Evolutionary conservation across 2,113 vertebrate species (phyloP).

Genomic region (Lepisosteus osseus): DNA sequence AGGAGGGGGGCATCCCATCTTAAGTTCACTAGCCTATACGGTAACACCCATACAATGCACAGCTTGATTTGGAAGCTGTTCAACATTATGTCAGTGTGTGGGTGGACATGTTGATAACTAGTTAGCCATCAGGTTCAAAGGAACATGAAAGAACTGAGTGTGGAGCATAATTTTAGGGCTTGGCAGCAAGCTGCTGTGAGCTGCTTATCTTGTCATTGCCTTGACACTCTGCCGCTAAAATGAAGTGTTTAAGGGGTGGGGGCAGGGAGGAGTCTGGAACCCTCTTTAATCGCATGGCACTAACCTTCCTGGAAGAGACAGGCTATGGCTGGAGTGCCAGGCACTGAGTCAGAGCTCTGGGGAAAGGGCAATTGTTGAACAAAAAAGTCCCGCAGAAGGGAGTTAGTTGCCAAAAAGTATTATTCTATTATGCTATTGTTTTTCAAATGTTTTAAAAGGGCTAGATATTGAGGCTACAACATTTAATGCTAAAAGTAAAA

Average conservation of each 20-base stretch:
- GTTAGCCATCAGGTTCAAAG: conserved; percentile 20
- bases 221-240: conserved; percentile 22
- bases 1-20: background rate
- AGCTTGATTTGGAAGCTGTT: conserved; percentile 21
- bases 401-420: too few relatives aligned
- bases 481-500: too few relatives aligned
- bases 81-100: conserved; percentile 18
- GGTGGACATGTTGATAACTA: conserved; percentile 26
- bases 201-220: conserved; percentile 25
- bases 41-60: conserved; percentile 14
- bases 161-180: conserved; percentile 28
- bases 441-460: too few relatives aligned
- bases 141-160: conserved; percentile 25
- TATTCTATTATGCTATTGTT: too few relatives aligned
- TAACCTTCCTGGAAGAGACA: too few relatives aligned
- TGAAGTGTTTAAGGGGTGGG: conserved; percentile 18
- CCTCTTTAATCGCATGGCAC: too few relatives aligned
- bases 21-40: background rate
- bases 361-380: too few relatives aligned
- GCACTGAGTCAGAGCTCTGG: conserved; percentile 4
- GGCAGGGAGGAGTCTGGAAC: conserved; percentile 7
- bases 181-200: conserved; percentile 5
- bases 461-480: too few relatives aligned
- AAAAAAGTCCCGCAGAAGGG: too few relatives aligned
- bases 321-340: conserved; percentile 5